Evolutionary conservation across 2,113 vertebrate genomes (phyloP).

Genomic region (Fulica atra): DNA sequence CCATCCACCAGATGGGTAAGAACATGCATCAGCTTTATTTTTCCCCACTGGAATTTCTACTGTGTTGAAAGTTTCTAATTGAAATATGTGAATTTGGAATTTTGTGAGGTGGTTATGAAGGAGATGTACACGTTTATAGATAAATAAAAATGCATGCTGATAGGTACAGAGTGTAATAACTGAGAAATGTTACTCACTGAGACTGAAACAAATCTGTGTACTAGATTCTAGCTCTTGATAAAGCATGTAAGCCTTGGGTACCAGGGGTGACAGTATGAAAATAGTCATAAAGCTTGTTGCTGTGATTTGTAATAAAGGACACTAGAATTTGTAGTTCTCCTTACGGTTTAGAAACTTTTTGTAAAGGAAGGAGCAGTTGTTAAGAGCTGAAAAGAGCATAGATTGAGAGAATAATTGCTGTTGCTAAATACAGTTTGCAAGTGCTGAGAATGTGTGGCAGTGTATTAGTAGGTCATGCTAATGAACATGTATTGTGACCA

Average conservation of each 20-base stretch:
- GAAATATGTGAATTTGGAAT: background rate
- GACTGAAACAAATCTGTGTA: background rate
- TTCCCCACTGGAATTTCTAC: background rate
- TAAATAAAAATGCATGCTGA: background rate
- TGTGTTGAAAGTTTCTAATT: background rate
- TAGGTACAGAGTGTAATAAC: background rate
- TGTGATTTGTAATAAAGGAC: background rate
- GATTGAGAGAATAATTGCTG: background rate
- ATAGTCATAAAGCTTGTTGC: background rate
- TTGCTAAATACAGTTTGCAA: background rate
- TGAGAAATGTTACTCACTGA: background rate
- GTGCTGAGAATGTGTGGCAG: background rate
- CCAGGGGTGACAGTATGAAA: background rate
- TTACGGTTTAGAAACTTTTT: background rate
- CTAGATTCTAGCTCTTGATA: background rate
- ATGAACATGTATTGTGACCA: background rate
- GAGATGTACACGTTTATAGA: background rate
- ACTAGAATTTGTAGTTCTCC: background rate
- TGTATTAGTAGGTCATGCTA: background rate
- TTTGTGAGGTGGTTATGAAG: background rate
- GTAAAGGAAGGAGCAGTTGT: background rate
- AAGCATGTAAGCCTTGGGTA: background rate
- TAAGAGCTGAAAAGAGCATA: background rate
- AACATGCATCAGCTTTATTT: background rate
- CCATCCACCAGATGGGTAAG: slow-evolving; percentile 98